Percentiles rank a stretch among this genome's conserved stretches.
Conservation (phyloP, 1,140 invertebrate species). For the Drosophila pallidifrons region DNA sequence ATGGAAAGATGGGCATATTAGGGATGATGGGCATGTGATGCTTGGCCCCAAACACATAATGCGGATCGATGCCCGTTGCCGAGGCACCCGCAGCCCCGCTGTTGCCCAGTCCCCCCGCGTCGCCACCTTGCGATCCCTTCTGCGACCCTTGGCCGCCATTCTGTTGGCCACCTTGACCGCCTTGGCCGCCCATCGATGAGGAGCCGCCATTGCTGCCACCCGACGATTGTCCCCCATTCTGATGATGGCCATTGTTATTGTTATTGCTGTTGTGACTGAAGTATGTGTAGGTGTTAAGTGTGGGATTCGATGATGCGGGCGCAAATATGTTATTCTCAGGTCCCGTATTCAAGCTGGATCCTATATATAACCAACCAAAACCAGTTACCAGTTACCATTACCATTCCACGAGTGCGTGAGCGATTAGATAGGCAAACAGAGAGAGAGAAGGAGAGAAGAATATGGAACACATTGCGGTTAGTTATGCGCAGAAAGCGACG, state of each 20-base stretch:
- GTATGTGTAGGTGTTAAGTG: slow-evolving; percentile 79
- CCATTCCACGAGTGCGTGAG: slow-evolving; percentile 14
- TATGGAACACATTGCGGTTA: slow-evolving; percentile 8
- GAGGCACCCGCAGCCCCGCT: slow-evolving; percentile 68
- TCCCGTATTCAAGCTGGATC: slow-evolving; percentile 82
- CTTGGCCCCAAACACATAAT: slow-evolving; percentile 83
- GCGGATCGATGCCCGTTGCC: slow-evolving; percentile 75
- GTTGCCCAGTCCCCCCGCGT: slow-evolving; percentile 10
- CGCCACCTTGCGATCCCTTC: background rate
- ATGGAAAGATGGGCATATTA: slow-evolving; percentile 84
- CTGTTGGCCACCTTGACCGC: background rate
- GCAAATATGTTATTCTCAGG: slow-evolving; percentile 83
- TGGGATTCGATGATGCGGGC: slow-evolving; percentile 81
- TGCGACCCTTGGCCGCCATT: slow-evolving; percentile 15
- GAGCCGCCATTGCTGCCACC: background rate
- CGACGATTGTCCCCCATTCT: background rate
- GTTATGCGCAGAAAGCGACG: slow-evolving; percentile 1
- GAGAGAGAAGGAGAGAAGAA: background rate
- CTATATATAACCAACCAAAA: slow-evolving; percentile 43
- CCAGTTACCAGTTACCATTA: slow-evolving; percentile 3
- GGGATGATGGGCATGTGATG: slow-evolving; percentile 78
- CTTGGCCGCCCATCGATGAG: background rate
- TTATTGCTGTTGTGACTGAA: slow-evolving; percentile 52
- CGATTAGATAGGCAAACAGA: slow-evolving; percentile 37
- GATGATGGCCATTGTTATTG: slow-evolving; percentile 26